Evolutionary conservation across 2,113 vertebrate species (phyloP).

Genomic region (Vulpes ferrilata): DNA sequence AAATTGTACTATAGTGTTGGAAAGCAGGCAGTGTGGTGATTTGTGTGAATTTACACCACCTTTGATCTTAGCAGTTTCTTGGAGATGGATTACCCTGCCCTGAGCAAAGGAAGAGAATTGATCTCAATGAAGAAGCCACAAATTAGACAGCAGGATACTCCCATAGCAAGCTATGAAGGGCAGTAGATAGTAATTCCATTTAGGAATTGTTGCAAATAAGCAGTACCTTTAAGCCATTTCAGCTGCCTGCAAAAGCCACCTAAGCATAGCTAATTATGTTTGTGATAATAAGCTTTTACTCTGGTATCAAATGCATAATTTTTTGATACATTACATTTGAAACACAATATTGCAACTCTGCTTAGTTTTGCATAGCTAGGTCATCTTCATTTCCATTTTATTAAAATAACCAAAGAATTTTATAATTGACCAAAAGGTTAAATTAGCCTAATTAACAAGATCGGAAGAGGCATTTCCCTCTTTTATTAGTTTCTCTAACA

Average conservation of each 20-base stretch:
- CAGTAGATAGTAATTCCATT: not conserved
- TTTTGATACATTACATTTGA: not conserved
- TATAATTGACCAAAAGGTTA: not conserved
- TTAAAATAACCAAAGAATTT: not conserved
- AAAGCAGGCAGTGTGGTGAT: not conserved
- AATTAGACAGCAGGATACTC: not conserved
- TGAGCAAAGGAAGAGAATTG: not conserved
- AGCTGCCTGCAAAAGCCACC: not conserved
- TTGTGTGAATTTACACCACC: not conserved
- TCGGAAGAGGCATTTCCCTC: not conserved
- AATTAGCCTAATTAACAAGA: not conserved
- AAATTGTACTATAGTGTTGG: not conserved
- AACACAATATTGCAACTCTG: not conserved
- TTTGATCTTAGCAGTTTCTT: not conserved
- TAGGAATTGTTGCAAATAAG: not conserved
- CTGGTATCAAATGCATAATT: not conserved
- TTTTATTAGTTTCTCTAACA: not conserved
- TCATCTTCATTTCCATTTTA: not conserved
- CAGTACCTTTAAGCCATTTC: not conserved
- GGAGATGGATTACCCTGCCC: not conserved
- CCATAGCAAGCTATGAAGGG: not conserved
- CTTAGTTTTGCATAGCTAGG: not conserved
- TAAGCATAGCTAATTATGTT: not conserved
- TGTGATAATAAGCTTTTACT: not conserved
- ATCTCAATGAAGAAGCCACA: conserved; percentile 12